Conservation (phyloP, 2,113 vertebrate genomes). For the Albula glossodonta region DNA sequence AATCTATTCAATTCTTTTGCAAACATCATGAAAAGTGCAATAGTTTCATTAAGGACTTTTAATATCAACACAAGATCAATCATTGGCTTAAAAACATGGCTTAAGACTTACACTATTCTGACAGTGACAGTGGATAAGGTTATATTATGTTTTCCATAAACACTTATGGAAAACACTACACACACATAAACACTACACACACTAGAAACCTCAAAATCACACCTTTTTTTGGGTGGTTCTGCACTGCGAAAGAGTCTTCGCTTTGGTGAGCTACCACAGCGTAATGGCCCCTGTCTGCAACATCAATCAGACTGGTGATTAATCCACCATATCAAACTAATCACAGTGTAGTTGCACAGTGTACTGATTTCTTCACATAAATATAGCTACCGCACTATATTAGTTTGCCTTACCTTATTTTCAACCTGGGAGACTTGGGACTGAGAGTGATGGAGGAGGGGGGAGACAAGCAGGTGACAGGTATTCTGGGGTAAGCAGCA, state of each 20-base stretch:
- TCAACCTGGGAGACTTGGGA: conserved; percentile 12
- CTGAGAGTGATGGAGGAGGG: conserved; percentile 2
- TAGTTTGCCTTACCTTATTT: background rate
- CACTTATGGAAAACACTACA: background rate
- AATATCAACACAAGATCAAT: background rate
- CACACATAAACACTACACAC: background rate
- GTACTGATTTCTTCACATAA: background rate
- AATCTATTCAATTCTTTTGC: background rate
- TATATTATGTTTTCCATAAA: background rate
- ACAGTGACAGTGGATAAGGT: background rate
- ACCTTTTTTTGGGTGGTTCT: conserved; percentile 31
- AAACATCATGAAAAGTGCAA: background rate
- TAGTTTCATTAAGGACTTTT: background rate
- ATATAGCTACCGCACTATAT: background rate
- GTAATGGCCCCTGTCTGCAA: background rate
- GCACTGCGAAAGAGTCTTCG: background rate
- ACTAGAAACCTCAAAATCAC: background rate
- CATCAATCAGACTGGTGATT: background rate
- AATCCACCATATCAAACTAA: background rate
- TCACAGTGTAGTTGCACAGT: background rate
- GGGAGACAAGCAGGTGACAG: background rate
- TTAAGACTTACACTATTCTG: too few species aligned
- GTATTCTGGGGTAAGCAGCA: background rate
- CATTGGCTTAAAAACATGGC: too few species aligned
- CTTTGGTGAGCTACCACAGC: background rate